phyloP scores from a whole-genome alignment of 2,113 vertebrate species.

The Zonotrichia leucophrys region DNA sequence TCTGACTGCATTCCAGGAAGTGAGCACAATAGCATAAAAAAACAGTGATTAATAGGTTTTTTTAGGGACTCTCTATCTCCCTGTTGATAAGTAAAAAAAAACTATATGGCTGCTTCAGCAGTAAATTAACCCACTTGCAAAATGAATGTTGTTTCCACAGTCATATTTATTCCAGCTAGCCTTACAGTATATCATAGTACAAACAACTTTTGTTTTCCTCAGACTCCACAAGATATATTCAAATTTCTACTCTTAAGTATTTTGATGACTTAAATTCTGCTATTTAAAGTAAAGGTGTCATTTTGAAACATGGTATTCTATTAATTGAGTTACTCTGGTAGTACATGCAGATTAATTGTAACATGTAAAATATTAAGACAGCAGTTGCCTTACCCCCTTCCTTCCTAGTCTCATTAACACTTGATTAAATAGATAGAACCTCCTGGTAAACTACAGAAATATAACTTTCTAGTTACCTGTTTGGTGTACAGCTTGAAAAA shows the following conservation, averaged over 20 bases:
- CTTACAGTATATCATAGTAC: neutral
- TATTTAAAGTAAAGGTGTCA: neutral
- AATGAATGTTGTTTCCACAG: neutral
- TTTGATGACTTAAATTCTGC: neutral
- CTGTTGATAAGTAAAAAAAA: neutral
- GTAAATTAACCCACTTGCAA: neutral
- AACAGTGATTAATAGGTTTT: neutral
- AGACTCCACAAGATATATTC: neutral
- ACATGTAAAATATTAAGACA: neutral
- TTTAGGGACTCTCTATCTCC: neutral
- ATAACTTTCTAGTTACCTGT: neutral
- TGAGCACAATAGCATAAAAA: constrained; percentile 28
- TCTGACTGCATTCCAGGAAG: constrained; percentile 34
- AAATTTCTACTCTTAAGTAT: neutral
- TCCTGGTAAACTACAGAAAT: neutral
- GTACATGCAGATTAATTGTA: neutral
- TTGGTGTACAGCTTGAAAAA: neutral
- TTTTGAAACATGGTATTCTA: neutral
- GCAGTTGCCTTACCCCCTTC: neutral
- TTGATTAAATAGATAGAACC: neutral
- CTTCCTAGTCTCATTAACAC: neutral
- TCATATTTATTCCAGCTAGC: neutral
- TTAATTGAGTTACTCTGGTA: neutral
- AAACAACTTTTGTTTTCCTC: neutral
- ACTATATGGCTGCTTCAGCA: neutral